Percentiles rank a stretch among this genome's conserved stretches.
Conservation (phyloP, 2,797 vertebrate genomes). For the Erpetoichthys calabaricus region DNA sequence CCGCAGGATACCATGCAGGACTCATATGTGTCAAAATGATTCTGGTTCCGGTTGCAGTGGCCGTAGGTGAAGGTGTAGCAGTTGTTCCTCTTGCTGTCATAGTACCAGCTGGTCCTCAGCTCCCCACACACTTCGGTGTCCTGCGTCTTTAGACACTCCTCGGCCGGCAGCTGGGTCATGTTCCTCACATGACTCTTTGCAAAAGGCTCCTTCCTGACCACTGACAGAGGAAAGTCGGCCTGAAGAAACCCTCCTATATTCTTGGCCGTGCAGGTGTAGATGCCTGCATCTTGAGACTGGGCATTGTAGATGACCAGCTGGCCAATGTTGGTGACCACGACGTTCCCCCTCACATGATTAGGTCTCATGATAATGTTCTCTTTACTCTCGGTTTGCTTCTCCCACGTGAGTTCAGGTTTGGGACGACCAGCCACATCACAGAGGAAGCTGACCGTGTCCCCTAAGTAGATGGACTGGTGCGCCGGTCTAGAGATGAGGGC, state of each 20-base stretch:
- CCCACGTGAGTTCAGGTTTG: constrained; percentile 82
- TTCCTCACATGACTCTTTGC: constrained; percentile 44
- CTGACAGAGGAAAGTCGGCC: constrained; percentile 66
- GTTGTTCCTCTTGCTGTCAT: constrained; percentile 75
- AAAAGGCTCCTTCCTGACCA: constrained; percentile 45
- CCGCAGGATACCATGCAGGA: constrained; percentile 77
- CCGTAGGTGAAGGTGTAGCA: constrained; percentile 75
- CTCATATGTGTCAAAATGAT: constrained; percentile 77
- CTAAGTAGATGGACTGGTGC: constrained; percentile 70
- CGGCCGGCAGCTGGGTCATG: constrained; percentile 48
- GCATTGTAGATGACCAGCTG: constrained; percentile 93
- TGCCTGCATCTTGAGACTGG: constrained; percentile 73
- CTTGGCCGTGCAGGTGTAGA: constrained; percentile 81
- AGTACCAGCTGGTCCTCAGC: constrained; percentile 79
- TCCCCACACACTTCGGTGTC: constrained; percentile 69
- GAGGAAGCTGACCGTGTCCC: constrained; percentile 87
- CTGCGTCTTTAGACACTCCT: constrained; percentile 67
- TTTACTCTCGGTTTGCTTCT: constrained; percentile 66
- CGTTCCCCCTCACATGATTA: constrained; percentile 77
- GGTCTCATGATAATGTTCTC: constrained; percentile 73
- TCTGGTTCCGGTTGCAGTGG: constrained; percentile 59
- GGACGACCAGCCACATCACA: constrained; percentile 84
- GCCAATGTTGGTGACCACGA: constrained; percentile 90
- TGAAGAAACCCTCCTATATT: constrained; percentile 64
- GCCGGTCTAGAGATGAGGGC: constrained; percentile 57